A percentile compares a stretch with the other conserved stretches of the same genome.
Conservation (phyloP, 2,888 invertebrate species). For the Agonum fuliginosum region DNA sequence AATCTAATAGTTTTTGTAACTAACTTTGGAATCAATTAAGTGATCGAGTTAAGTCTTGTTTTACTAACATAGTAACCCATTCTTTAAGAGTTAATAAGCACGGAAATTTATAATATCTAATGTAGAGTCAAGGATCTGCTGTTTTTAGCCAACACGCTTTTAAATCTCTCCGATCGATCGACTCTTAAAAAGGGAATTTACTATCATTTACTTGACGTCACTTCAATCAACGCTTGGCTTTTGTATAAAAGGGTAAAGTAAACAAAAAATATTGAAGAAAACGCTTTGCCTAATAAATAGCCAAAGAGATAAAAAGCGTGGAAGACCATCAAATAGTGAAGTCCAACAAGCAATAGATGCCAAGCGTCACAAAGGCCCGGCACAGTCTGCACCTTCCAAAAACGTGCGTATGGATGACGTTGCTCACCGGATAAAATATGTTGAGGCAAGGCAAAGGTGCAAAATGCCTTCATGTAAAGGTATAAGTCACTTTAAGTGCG, state of each 20-base stretch:
- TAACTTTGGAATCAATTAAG: no score
- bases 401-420: background rate
- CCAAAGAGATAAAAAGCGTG: background rate
- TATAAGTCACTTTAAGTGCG: background rate
- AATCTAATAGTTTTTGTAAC: no score
- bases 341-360: background rate
- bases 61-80: no score
- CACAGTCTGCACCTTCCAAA: background rate
- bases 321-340: background rate
- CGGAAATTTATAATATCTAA: no score
- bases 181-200: no score
- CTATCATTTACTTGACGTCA: background rate
- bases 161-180: no score
- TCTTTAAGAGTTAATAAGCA: no score
- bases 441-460: background rate
- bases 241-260: background rate
- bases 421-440: background rate
- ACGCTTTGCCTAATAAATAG: background rate
- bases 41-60: no score
- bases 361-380: background rate
- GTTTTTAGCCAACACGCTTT: no score
- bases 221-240: background rate
- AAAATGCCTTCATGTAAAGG: background rate
- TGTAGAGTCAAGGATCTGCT: no score
- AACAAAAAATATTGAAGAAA: background rate